phyloP scores from a whole-genome alignment of 1,140 invertebrate genomes.

The Brachionus paranguensis region DNA sequence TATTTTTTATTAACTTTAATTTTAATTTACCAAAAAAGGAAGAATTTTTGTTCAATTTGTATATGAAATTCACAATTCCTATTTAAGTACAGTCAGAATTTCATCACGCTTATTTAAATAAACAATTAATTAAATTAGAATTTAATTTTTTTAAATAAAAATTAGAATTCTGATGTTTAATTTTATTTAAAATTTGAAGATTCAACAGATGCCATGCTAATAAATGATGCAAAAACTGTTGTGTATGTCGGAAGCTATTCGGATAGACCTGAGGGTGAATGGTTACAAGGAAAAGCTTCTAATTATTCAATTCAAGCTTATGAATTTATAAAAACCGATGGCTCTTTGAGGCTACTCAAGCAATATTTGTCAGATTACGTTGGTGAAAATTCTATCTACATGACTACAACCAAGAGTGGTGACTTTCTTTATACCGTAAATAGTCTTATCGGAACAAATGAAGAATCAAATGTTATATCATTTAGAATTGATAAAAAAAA shows the following conservation, averaged over 20 bases:
- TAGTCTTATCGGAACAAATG: background rate
- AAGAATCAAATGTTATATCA: conserved; percentile 25
- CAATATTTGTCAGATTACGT: background rate
- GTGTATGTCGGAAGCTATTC: conserved; percentile 14
- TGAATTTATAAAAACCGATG: background rate
- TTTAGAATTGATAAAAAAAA: conserved; percentile 34
- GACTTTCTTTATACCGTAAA: background rate
- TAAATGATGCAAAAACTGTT: background rate
- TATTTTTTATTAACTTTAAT: too few species aligned
- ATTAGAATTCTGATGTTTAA: background rate
- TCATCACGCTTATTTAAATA: too few species aligned
- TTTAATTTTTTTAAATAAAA: background rate
- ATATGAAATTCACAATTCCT: too few species aligned
- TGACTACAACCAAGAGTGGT: conserved; percentile 6
- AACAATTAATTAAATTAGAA: background rate
- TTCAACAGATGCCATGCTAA: background rate
- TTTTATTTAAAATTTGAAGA: background rate
- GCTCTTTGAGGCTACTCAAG: background rate
- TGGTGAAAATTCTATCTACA: conserved; percentile 21
- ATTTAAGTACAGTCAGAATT: too few species aligned
- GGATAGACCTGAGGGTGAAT: background rate
- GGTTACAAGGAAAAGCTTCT: background rate
- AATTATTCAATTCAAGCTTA: conserved; percentile 9
- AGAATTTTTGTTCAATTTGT: too few species aligned
- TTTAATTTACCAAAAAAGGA: too few species aligned